These are phyloP conservation scores for Amphiprion ocellaris DNA, from an alignment of 2,113 vertebrate species.

Conservation along the genomic window DNA sequence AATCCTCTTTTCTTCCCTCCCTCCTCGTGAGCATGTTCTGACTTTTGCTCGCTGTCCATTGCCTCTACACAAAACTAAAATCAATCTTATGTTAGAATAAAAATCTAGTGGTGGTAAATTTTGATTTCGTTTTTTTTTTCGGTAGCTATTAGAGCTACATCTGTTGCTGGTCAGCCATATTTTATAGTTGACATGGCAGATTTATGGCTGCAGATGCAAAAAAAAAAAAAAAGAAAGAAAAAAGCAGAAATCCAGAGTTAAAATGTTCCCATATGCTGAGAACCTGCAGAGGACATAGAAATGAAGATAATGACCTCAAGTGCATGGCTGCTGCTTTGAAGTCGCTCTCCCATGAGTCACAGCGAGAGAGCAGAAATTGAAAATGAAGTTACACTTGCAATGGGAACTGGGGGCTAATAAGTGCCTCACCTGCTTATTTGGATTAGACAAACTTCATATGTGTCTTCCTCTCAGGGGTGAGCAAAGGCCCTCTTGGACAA, in stretches of 20 bases:
- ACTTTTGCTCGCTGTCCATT: conserved; percentile 51
- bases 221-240: conserved; percentile 22
- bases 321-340: conserved; percentile 74
- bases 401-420: conserved; percentile 70
- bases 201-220: conserved; percentile 77
- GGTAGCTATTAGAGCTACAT: conserved; percentile 77
- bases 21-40: conserved; percentile 20
- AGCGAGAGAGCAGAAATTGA: conserved; percentile 59
- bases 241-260: conserved; percentile 66
- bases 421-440: conserved; percentile 76
- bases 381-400: conserved; percentile 77
- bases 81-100: conserved; percentile 58
- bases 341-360: conserved; percentile 70
- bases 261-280: conserved; percentile 86
- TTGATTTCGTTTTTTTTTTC: conserved; percentile 75
- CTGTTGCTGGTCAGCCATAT: conserved; percentile 84
- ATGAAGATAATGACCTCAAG: conserved; percentile 84
- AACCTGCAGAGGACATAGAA: conserved; percentile 81
- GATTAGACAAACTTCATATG: conserved; percentile 65
- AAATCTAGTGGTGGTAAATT: conserved; percentile 70
- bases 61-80: conserved; percentile 34
- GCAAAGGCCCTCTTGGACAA: conserved; percentile 49
- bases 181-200: conserved; percentile 86
- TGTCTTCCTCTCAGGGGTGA: conserved; percentile 56
- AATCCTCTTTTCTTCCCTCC: conserved; percentile 8